Evolutionary conservation across 2,797 vertebrate species (phyloP).

Genomic region (Rhinoraja longicauda): DNA sequence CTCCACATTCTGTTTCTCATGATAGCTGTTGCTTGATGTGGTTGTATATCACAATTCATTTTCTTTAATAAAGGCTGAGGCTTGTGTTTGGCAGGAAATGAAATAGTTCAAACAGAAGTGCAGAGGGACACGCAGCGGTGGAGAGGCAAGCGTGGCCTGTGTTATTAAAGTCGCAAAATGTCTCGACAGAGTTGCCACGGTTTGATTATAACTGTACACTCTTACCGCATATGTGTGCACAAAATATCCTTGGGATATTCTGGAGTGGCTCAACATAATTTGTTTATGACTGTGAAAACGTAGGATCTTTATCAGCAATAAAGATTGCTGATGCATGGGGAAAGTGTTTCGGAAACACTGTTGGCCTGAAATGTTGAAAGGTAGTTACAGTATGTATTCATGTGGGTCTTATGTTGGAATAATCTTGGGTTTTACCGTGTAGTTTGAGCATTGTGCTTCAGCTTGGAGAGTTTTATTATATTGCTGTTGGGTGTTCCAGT

Average conservation of each 20-base stretch:
- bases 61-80: neutral
- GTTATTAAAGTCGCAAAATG: neutral
- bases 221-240: neutral
- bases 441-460: constrained; percentile 18
- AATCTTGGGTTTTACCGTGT: neutral
- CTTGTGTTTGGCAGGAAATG: neutral
- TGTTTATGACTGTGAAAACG: neutral
- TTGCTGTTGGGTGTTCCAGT: neutral
- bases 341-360: neutral
- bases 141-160: neutral
- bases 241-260: neutral
- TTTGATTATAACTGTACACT: neutral
- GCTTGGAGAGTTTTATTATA: neutral
- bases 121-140: neutral
- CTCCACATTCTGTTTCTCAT: neutral
- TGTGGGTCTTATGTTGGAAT: neutral
- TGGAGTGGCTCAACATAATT: neutral
- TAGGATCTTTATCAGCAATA: neutral
- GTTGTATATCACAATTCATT: neutral
- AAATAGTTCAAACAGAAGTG: neutral
- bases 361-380: neutral
- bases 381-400: neutral
- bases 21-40: neutral
- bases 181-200: neutral
- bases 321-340: neutral